Evolutionary conservation across 2,797 vertebrate genomes (phyloP).

Genomic region (Crocidura indochinensis): DNA sequence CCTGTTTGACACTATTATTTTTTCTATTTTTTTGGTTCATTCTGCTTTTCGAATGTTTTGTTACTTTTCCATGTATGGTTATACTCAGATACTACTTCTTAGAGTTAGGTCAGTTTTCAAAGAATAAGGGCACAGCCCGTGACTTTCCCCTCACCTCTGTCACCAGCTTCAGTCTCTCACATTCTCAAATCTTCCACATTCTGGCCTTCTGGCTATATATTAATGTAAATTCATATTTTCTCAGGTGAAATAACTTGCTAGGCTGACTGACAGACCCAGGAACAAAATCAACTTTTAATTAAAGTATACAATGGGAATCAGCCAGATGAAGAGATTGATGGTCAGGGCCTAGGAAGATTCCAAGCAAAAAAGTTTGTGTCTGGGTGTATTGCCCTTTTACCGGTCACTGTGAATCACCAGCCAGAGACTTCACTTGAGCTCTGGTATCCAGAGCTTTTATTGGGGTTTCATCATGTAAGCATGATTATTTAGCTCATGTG

Average conservation of each 20-base stretch:
- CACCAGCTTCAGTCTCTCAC: background rate
- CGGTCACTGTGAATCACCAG: background rate
- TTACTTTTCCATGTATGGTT: background rate
- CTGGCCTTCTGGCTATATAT: background rate
- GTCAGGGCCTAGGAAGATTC: background rate
- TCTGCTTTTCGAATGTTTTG: background rate
- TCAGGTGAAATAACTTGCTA: conserved; percentile 18
- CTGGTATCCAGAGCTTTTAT: conserved; percentile 25
- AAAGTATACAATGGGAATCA: background rate
- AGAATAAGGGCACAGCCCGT: background rate
- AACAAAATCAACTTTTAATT: background rate
- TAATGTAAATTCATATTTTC: background rate
- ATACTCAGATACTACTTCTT: background rate
- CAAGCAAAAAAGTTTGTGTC: background rate
- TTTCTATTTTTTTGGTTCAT: background rate
- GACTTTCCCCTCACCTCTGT: background rate
- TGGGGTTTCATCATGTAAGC: background rate
- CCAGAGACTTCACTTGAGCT: background rate
- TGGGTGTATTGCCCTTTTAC: background rate
- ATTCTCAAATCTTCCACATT: background rate
- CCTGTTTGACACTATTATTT: background rate
- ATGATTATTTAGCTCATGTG: conserved; percentile 17
- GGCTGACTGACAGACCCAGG: conserved; percentile 6
- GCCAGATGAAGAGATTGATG: background rate
- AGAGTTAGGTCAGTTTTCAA: background rate